Evolutionary conservation across 2,797 vertebrate genomes (phyloP).

Genomic region (Heterohyrax brucei): DNA sequence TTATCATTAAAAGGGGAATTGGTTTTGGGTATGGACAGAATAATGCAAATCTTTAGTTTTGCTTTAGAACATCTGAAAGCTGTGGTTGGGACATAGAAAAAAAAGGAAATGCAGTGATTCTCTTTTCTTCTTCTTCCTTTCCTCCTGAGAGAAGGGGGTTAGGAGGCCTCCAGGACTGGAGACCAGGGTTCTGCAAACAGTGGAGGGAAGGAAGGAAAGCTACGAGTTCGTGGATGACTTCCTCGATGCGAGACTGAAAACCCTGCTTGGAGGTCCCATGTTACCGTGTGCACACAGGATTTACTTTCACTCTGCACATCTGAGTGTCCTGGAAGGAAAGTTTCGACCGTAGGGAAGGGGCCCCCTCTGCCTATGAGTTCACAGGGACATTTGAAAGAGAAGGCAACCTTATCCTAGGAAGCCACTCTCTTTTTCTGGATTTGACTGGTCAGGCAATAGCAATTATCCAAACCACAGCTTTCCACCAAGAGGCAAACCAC

Average conservation of each 20-base stretch:
- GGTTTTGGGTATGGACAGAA: constrained; percentile 7
- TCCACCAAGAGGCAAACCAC: constrained; percentile 13
- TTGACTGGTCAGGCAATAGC: background rate
- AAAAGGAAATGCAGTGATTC: background rate
- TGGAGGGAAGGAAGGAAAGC: constrained; percentile 89
- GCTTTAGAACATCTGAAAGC: constrained; percentile 48
- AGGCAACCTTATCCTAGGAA: background rate
- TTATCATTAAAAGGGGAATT: constrained; percentile 36
- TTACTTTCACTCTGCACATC: constrained; percentile 72
- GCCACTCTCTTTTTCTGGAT: background rate
- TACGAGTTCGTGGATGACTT: constrained; percentile 86
- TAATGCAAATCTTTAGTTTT: constrained; percentile 63
- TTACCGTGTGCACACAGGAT: background rate
- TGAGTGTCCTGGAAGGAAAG: background rate
- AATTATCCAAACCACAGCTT: constrained; percentile 35
- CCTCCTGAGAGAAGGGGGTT: background rate
- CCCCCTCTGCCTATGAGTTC: background rate
- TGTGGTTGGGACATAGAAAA: constrained; percentile 29
- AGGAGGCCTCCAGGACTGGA: constrained; percentile 41
- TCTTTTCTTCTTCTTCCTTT: background rate
- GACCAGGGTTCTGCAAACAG: constrained; percentile 83
- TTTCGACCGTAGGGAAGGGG: background rate
- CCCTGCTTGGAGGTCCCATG: constrained; percentile 57
- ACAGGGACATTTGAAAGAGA: background rate
- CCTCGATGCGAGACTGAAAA: constrained; percentile 78